Evolutionary conservation across 2,797 vertebrate species (phyloP).

Genomic region (Chaetodon trifasciatus): DNA sequence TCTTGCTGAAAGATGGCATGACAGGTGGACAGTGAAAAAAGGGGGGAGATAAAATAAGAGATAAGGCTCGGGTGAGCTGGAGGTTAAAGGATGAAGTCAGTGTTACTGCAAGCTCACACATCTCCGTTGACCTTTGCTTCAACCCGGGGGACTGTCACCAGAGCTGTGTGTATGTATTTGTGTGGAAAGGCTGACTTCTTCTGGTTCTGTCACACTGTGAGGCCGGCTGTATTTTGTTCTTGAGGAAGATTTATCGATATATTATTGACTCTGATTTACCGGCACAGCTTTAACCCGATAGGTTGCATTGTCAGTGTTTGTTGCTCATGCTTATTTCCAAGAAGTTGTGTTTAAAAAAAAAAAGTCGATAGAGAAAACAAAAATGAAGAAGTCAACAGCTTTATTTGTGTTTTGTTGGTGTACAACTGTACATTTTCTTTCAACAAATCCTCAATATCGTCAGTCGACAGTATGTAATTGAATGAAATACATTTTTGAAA

Average conservation of each 20-base stretch:
- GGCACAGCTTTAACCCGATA: constrained; percentile 61
- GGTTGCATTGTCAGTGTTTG: constrained; percentile 11
- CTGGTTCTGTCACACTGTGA: constrained; percentile 6
- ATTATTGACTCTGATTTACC: constrained; percentile 74
- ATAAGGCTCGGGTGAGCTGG: constrained; percentile 50
- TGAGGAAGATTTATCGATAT: constrained; percentile 63
- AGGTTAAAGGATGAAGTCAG: constrained; percentile 69
- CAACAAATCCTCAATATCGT: background rate
- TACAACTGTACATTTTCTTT: background rate
- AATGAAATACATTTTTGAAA: background rate
- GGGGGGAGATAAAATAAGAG: constrained; percentile 26
- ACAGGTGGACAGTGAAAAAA: constrained; percentile 4
- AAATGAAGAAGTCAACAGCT: background rate
- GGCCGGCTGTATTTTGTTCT: constrained; percentile 45
- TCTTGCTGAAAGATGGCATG: constrained; percentile 32
- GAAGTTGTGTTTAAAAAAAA: constrained; percentile 5
- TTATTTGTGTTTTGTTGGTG: background rate
- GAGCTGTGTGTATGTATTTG: constrained; percentile 46
- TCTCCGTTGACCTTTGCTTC: constrained; percentile 72
- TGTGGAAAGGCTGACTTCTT: constrained; percentile 12
- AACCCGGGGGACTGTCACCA: constrained; percentile 61
- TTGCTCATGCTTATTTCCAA: constrained; percentile 35
- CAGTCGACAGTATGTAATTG: background rate
- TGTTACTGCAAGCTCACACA: constrained; percentile 68
- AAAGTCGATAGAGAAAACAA: background rate